Evolutionary conservation across 2,888 invertebrate genomes (phyloP), one percentile per base, ranked within the genome.

Genomic region (Resseliella maxima): DNA sequence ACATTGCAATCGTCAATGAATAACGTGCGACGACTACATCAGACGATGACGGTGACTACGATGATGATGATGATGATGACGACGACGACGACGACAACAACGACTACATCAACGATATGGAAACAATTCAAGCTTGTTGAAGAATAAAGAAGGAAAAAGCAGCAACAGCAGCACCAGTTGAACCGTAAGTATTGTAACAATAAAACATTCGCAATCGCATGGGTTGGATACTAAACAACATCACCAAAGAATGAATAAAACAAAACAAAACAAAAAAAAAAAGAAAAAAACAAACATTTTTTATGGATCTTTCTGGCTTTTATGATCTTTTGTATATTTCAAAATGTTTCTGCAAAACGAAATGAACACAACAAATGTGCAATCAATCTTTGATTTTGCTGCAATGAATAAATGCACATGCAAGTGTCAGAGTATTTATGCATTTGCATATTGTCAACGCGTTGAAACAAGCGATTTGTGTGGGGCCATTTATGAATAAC

Each of bases 361-460:
- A 8, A 59, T 27, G 59, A 24, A 12, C 5, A 59, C 59, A 59
- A 59, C 5, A 59, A 59, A 59, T 24, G 59, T 21, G 59, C n/a
- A 59, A 59, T 59, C 59, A 59, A 59, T 59, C 59, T 59, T 59
- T 59, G 59, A 59, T 50, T 50, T 50, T 50, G 50, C 50, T 50
- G n/a, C 2, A 6, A 50, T 15, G 15, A 6, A 21, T 6, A 21
- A 8, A 18, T 50, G 5, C 45, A 45, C 45, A 12, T 12, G 45
- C 50, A 50, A 50, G 50, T 21, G 50, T 10, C n/a, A 21, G 12
- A 18, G 15, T 50, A 21, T 21, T 10, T 18, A 50, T 3, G 12
- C n/a, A 50, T 50, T 2, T 12, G 50, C 50, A 50, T 15, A 18
- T 10, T 8, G 12, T 41, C 41, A 41, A 41, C n/a, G n/a, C n/a